Base-by-base conservation (phyloP, 2,797 vertebrate genomes). In the Danio kyathit region DNA sequence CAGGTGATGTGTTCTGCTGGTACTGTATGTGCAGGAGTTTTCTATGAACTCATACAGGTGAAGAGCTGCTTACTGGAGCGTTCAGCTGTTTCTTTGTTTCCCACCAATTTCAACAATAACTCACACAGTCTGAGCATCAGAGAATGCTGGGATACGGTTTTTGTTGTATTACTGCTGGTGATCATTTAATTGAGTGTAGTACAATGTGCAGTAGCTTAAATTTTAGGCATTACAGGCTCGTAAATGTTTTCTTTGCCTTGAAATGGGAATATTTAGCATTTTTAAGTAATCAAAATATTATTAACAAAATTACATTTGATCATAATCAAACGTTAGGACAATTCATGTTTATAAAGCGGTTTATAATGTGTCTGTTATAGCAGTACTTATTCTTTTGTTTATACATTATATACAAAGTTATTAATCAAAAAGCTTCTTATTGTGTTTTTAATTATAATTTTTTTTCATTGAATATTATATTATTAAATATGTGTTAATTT, bases 21-120 rank as follows among this genome's bases (percentile, higher is more conserved):
- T 85, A 87, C 87, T 92, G 90, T 90, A 38, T 61, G 40, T 70
- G 73, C 79, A 49, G n/a, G n/a, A n/a, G 29, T 29, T 63, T 76
- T 83, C 75, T 66, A 41, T 63, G 63, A 48, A 64, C 61, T 82
- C 71, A 2, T 14, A 59, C 79, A 82, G 70, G 82, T 86, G 82
- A 79, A 76, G 73, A 49, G 41, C 64, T 43, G 80, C 19, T 67
- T 57, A 51, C 69, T 19, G n/a, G 49, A 80, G 83, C 80, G 48
- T 75, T 81, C 77, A 84, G 29, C 76, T 61, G 43, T 81, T 75
- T 82, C 75, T 75, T 71, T 83, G 79, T 74, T 83, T 86, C 71
- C 66, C 59, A 41, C 65, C 77, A 76, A 81, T 81, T 83, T 86
- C 80, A 82, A 76, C 80, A 82, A 40, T 40, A 17, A 60, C 61